phyloP scores from a whole-genome alignment of 2,113 vertebrate genomes.

The Psittacula cyanocephala region DNA sequence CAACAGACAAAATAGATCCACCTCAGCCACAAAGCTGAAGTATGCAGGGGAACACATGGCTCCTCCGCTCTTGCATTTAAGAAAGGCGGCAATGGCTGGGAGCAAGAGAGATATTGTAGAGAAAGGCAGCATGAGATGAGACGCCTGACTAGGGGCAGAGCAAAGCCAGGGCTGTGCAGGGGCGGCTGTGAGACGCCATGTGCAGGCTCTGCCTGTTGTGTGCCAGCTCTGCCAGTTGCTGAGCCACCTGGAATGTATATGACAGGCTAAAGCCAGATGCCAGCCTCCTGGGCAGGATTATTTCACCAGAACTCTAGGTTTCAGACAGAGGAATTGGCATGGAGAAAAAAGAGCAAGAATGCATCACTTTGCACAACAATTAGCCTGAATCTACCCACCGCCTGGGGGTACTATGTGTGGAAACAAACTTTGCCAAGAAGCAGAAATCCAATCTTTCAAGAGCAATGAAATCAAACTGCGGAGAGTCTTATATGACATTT shows the following conservation, averaged over 20 bases:
- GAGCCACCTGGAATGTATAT: background rate
- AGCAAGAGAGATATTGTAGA: background rate
- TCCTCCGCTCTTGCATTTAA: background rate
- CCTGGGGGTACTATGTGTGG: background rate
- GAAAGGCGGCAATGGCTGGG: background rate
- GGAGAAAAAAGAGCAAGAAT: background rate
- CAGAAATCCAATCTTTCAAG: background rate
- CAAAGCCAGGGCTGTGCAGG: background rate
- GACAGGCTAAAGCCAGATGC: background rate
- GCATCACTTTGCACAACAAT: background rate
- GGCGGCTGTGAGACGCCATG: fast-evolving
- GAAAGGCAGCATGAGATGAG: fast-evolving
- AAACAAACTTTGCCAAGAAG: background rate
- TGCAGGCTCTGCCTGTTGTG: fast-evolving
- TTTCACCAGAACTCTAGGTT: background rate
- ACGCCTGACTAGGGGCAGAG: fast-evolving
- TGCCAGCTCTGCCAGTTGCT: fast-evolving
- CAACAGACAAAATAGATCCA: background rate
- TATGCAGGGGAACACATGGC: too few relatives aligned
- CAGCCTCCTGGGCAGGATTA: background rate
- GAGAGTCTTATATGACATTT: background rate
- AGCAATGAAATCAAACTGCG: background rate
- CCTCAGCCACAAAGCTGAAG: background rate
- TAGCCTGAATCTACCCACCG: background rate
- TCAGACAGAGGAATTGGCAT: background rate